Conservation (phyloP, 2,113 vertebrate species). For the Lycaon pictus region DNA sequence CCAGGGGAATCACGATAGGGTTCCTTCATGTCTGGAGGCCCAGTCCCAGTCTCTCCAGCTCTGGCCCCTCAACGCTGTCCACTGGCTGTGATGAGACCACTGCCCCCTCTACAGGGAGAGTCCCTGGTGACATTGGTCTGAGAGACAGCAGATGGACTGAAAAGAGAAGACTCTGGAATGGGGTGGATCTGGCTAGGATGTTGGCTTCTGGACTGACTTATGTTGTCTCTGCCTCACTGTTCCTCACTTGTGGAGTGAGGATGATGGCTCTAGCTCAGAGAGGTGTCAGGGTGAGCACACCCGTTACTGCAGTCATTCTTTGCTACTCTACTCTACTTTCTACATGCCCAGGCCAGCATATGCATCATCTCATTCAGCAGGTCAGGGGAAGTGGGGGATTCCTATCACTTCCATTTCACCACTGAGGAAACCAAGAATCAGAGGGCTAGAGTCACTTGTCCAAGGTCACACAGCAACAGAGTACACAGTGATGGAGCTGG, state of each 20-base stretch:
- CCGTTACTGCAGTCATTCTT: fast-evolving
- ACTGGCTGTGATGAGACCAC: not conserved
- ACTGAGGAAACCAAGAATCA: not conserved
- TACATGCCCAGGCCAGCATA: too few relatives aligned
- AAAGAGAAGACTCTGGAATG: not conserved
- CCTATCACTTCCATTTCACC: not conserved
- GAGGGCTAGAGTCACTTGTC: not conserved
- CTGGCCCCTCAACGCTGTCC: not conserved
- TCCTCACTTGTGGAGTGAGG: not conserved
- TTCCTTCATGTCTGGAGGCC: not conserved
- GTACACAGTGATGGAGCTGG: not conserved
- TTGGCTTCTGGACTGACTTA: not conserved
- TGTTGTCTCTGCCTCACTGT: not conserved
- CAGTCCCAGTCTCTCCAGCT: not conserved
- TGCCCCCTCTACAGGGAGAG: not conserved
- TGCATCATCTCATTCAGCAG: not conserved
- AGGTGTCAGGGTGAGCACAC: not conserved
- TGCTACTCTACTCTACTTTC: not conserved
- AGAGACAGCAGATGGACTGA: not conserved
- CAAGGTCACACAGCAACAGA: not conserved
- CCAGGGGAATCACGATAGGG: not conserved
- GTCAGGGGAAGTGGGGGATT: not conserved
- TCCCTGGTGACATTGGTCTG: not conserved
- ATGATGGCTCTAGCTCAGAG: not conserved
- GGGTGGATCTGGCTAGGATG: not conserved